Base-by-base conservation (phyloP, 1,140 invertebrate species). In the Hormaphis cornu region DNA sequence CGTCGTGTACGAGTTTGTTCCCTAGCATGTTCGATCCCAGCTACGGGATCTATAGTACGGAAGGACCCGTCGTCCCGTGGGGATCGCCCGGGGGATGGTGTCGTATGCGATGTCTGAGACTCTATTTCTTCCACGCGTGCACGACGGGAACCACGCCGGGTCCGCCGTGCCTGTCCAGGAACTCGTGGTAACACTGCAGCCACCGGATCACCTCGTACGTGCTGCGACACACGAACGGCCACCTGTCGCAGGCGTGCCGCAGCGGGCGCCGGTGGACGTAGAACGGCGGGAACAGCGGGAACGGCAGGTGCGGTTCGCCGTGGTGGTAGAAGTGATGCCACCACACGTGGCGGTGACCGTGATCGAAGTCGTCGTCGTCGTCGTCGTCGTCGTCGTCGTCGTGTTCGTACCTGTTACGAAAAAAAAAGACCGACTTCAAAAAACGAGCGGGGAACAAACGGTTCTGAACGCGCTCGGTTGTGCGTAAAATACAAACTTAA, bases 181-280 rank as follows among this genome's bases (percentile, higher is more conserved):
- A 48, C 18, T 66, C 61, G 28, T 66, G n/a, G 20, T 66, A 66
- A 66, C 61, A 66, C 12, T 66, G 61, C 0, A 66, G 61, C 61
- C 61, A 66, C 3, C 14, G 61, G 28, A 66, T 50, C 9, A 50
- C 46, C 35, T 66, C 61, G n/a, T 30, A 50, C 5, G 24, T 46
- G 18, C 18, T 66, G 3, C n/a, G 28, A 20, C 61, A 66, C 42
- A 3, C 18, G 44, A 66, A 66, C 2, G 61, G 61, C 61, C 61
- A 66, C 1, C n/a, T 4, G 12, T 50, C 30, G 14, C 61, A 66
- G 0, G 44, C 6, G 3, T 28, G 61, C n/a, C 40, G 2, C 33
- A 24, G 0, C 5, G 0, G 44, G n/a, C 42, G 42, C 20, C 20
- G 42, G 40, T 63, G 26, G 0, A 63, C 44, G 12, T 24, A 20